phyloP scores from a whole-genome alignment of 2,888 invertebrate genomes.

The Cenopis cana region DNA sequence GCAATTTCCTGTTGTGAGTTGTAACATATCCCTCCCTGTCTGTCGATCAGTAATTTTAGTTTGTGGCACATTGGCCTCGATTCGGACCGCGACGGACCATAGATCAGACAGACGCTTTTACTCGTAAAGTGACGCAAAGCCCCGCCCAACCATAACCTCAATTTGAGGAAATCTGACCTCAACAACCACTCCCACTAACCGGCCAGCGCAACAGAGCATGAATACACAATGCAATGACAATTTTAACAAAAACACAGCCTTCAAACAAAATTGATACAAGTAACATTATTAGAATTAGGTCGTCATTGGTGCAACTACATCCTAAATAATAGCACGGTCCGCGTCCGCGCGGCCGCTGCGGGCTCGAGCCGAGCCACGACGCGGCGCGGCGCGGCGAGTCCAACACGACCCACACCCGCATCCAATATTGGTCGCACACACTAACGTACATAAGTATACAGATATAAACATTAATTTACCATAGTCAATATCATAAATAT shows the following conservation, averaged over 20 bases:
- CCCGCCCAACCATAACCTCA: slow-evolving; percentile 32
- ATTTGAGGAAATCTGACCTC: slow-evolving; percentile 39
- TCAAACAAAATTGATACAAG: slow-evolving; percentile 54
- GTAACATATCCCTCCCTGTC: too few relatives aligned
- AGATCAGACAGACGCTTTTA: background rate
- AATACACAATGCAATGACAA: slow-evolving; percentile 51
- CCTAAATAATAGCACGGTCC: too few relatives aligned
- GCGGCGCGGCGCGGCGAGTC: too few relatives aligned
- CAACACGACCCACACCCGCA: background rate
- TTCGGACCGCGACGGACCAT: background rate
- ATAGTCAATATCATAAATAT: slow-evolving; percentile 58
- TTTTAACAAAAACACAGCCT: slow-evolving; percentile 64
- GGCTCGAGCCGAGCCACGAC: background rate
- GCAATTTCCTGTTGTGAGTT: too few relatives aligned
- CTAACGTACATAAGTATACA: slow-evolving; percentile 65
- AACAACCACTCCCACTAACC: slow-evolving; percentile 11
- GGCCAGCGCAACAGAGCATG: slow-evolving; percentile 40
- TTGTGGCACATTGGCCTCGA: background rate
- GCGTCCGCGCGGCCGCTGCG: slow-evolving; percentile 34
- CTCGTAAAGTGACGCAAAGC: slow-evolving; percentile 32
- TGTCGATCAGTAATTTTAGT: too few relatives aligned
- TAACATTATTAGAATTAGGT: slow-evolving; percentile 58
- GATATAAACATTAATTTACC: slow-evolving; percentile 70
- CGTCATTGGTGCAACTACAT: slow-evolving; percentile 62
- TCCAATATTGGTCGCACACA: slow-evolving; percentile 67